Base-by-base conservation (phyloP, 2,888 invertebrate genomes). In the Neoaliturus tenellus region DNA sequence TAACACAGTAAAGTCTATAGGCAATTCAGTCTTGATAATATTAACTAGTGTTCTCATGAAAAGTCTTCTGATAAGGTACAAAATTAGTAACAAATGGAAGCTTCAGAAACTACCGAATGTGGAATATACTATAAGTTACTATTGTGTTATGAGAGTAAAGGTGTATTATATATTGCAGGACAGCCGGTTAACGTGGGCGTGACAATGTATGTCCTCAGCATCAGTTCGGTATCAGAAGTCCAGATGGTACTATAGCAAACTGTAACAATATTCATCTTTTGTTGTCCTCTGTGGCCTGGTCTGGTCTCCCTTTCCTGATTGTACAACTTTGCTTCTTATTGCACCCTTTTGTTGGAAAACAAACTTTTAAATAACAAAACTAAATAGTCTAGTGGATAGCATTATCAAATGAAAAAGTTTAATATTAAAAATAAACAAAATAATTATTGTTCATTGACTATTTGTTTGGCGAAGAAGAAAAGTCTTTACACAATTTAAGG, bases 201-300 rank as follows among this genome's bases (percentile, higher is more conserved):
- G 87, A 93, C 93, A 87, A 92, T 93, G 90, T 92, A 93, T 90
- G 93, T 93, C 87, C 91, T 93, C 87, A 92, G 92, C 89, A 93
- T 93, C 90, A 92, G 92, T 89, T 92, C 93, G 85, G 92, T 93
- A 87, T 93, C 93, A 86, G 93, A 93, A 91, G 93, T 93, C 86
- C 91, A 92, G 89, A 93, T 93, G 93, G 93, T 93, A 90, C 89
- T 85, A 51, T 62, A 62, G 55, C 25, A 51, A 23, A 51, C 51
- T 85, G 81, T 69, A 35, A 39, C 71, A n/a, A 62, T 62, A 31
- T 62, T 62, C 51, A 51, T 51, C 51, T 62, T 25, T 55, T 62
- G 62, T 28, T 62, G 62, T 58, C 58, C 20, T 20, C 39, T 81
- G 73, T 82, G 81, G 41, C 25, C 41, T 81, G 62, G 62, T 55